Evolutionary conservation across 1,140 invertebrate species (phyloP), one percentile per base, ranked within the genome.

Genomic region (Bombus huntii): DNA sequence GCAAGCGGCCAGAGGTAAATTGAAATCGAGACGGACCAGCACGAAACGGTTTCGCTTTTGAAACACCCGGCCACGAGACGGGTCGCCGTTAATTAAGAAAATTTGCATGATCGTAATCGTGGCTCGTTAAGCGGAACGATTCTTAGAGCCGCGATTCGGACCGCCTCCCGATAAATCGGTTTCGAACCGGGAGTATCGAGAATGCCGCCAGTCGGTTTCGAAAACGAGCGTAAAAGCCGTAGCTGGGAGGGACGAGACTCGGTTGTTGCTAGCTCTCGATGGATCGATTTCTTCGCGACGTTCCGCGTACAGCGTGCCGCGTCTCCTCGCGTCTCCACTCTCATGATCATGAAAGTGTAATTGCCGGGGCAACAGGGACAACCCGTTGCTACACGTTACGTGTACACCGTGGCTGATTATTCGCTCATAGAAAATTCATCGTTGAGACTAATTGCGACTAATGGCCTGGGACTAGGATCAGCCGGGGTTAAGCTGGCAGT

Each of bases 361-460:
- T 90, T 70, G 83, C 57, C 65, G 31, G 25, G 25, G 28, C 18
- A 62, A 57, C 81, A 37, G 44, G 71, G 85, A 90, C 73, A 73
- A n/a, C 37, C 39, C 70, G 53, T 12, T 18, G 42, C 18, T 68
- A 77, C 81, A 79, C 76, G 79, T 86, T 86, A 88, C 89, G 87
- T 91, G 85, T 87, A 86, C 75, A 77, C 62, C 74, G 57, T 62
- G 79, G 71, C 85, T 90, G 89, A 91, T 92, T 93, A 90, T 93
- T 91, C 90, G 80, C 90, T 92, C 88, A 91, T 91, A 91, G 90
- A 91, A 91, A 92, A 92, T 94, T 92, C 92, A 92, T 93, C 88
- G 91, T 83, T 74, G 76, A 88, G 91, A 93, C 92, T 93, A 93
- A 94, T 93, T 93, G 93, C 93, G 88, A 91, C 89, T 93, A 93